phyloP scores from a whole-genome alignment of 2,113 vertebrate species.

The Pachyramphus minor region DNA sequence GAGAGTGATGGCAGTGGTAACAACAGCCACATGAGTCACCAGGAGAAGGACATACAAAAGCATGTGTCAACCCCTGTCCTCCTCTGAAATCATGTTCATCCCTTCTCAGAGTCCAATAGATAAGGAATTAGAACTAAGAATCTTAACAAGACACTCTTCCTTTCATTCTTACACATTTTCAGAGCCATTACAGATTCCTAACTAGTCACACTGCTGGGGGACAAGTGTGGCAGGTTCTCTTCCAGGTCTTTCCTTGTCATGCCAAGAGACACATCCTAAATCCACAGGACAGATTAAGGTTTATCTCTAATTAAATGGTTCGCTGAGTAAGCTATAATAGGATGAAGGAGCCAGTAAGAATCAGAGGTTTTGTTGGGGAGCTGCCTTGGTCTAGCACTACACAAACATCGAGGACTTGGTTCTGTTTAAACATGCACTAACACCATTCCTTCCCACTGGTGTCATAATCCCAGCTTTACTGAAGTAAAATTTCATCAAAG shows the following conservation, averaged over 20 bases:
- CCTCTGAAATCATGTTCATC: neutral
- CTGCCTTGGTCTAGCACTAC: neutral
- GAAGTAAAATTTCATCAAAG: neutral
- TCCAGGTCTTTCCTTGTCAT: neutral
- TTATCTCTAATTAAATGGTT: constrained; percentile 21
- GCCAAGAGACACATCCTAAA: neutral
- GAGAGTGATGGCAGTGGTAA: neutral
- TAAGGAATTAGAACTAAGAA: neutral
- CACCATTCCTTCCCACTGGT: neutral
- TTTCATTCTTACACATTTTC: neutral
- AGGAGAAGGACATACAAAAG: rapidly evolving
- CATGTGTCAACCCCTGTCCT: neutral
- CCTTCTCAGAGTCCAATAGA: rapidly evolving
- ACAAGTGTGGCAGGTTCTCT: neutral
- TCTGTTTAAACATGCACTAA: neutral
- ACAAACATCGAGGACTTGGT: neutral
- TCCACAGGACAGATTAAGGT: neutral
- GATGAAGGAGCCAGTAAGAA: neutral
- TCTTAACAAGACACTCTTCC: neutral
- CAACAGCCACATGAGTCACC: neutral
- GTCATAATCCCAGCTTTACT: neutral
- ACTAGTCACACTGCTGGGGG: neutral
- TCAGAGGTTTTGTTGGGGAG: neutral
- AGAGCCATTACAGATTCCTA: neutral
- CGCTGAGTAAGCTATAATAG: neutral